phyloP scores from a whole-genome alignment of 2,113 vertebrate genomes.

The Calonectris borealis region DNA sequence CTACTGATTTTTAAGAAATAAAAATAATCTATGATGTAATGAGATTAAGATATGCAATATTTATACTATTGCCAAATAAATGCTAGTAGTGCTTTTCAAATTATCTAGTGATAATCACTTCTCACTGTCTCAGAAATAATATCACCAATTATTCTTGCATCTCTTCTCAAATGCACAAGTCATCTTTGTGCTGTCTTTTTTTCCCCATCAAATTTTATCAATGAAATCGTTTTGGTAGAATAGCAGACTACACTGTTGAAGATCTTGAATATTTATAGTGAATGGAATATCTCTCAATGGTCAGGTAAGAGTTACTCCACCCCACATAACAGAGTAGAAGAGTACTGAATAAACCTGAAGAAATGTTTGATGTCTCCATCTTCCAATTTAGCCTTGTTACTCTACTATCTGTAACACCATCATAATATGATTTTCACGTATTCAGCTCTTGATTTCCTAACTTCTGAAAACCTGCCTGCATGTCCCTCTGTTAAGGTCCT shows the following conservation, averaged over 20 bases:
- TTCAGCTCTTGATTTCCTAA: neutral
- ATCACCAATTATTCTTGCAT: neutral
- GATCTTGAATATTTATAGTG: neutral
- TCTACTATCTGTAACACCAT: neutral
- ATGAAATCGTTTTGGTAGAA: neutral
- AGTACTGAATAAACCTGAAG: neutral
- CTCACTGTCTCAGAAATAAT: neutral
- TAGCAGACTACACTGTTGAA: neutral
- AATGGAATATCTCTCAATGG: neutral
- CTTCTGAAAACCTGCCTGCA: neutral
- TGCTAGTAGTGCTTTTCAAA: neutral
- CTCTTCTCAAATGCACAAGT: neutral
- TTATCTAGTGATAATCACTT: neutral
- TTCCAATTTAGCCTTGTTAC: neutral
- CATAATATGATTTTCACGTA: neutral
- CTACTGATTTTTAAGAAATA: neutral
- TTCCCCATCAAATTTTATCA: neutral
- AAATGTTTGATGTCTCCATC: neutral
- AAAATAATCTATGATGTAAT: neutral
- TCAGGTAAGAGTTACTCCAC: neutral
- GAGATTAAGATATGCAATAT: neutral
- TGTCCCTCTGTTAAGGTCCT: neutral
- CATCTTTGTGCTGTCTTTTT: neutral
- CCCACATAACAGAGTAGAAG: neutral
- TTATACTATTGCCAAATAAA: neutral